Evolutionary conservation across 1,140 invertebrate genomes (phyloP), one percentile per base, ranked within the genome.

Genomic region (Cydia amplana): DNA sequence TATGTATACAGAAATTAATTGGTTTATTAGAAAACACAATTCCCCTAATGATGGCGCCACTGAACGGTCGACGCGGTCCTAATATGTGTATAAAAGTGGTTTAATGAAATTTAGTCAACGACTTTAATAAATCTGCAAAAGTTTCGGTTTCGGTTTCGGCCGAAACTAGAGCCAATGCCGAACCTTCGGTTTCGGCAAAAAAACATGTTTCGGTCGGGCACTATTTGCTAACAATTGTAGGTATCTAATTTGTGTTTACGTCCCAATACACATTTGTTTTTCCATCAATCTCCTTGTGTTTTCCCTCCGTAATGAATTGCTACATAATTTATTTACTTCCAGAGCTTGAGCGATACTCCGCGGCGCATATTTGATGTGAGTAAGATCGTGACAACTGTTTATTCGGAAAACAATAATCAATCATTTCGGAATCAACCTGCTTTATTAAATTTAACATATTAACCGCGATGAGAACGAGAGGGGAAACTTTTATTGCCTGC

Each of bases 261-360:
- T 60, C 18, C 0, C 51, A 60, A 60, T 60, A 23, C 16, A 49
- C 16, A 49, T 55, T 55, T 23, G 20, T 60, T 60, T 23, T 60
- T 23, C 20, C 55, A 60, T 60, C 55, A 60, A 60, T 60, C 55
- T 60, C 20, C 55, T 32, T 70, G 25, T 32, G 64, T 25, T 67
- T 28, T 72, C 36, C 14, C 14, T 60, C 28, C 28, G 51, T 73
- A 73, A 73, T 73, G 40, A 49, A 73, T 46, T 51, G 20, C 72
- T 73, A 73, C 70, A 75, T 82, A 78, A 80, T 80, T 73, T 70
- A 72, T 72, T 73, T 73, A 76, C 79, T 77, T 70, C 2, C 72
- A 75, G 75, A 72, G 75, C 18, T 76, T 73, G 40, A 76, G 75
- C 63, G 75, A 76, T 32, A 55, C 60, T 28, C 70, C 72, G 16